A percentile compares a stretch with the other conserved stretches of the same genome.
These are phyloP conservation scores for Pyxicephalus adspersus DNA, from an alignment of 2,113 vertebrate genomes.

Conservation along the genomic window DNA sequence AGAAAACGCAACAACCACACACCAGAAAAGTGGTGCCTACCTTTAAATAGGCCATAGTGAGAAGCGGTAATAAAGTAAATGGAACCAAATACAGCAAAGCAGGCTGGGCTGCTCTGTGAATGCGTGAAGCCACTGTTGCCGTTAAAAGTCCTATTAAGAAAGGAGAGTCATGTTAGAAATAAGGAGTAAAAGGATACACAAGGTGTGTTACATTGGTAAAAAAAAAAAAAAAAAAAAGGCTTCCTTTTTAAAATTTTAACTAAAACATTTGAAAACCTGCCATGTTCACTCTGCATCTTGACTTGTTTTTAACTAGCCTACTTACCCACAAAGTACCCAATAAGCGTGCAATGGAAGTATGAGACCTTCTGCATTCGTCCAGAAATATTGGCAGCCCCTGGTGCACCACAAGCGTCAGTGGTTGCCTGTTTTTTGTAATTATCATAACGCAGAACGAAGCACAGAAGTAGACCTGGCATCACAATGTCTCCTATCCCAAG, in stretches of 20 bases:
- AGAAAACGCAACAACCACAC: too few relatives aligned
- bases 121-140: constrained; percentile 96
- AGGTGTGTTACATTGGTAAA: neutral
- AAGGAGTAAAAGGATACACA: neutral
- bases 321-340: constrained; percentile 99
- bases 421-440: constrained; percentile 98
- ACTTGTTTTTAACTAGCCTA: neutral
- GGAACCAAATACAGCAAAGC: constrained; percentile 98
- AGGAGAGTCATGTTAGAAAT: neutral
- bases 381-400: constrained; percentile 83
- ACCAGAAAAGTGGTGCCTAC: constrained; percentile 67
- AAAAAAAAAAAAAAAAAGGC: too few relatives aligned
- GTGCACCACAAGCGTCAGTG: constrained; percentile 77
- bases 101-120: constrained; percentile 96
- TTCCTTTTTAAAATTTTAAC: too few relatives aligned
- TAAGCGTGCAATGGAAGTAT: constrained; percentile 99
- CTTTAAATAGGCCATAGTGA: constrained; percentile 99
- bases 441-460: constrained; percentile 96
- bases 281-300: neutral
- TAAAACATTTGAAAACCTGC: too few relatives aligned
- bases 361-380: constrained; percentile 98
- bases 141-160: constrained; percentile 87
- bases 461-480: constrained; percentile 97
- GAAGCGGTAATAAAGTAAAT: constrained; percentile 97
- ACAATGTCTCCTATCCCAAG: constrained; percentile 98